These are phyloP conservation scores for Phainopepla nitens DNA, from an alignment of 2,113 vertebrate genomes.

Conservation along the genomic window DNA sequence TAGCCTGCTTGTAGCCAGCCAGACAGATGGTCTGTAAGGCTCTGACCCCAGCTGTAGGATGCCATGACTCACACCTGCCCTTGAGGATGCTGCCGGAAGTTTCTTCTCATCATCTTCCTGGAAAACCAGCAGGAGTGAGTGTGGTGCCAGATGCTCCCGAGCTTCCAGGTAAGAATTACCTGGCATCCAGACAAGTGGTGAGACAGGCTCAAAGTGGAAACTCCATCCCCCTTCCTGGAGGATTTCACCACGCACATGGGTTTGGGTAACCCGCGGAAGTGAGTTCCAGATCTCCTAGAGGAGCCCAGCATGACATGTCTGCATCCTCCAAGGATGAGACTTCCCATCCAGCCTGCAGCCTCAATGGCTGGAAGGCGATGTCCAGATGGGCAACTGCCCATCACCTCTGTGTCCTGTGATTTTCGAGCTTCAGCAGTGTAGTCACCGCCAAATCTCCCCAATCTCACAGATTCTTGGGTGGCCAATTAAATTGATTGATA, in stretches of 20 bases:
- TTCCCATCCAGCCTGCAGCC: neutral
- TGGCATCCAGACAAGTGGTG: constrained; percentile 14
- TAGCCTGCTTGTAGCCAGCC: neutral
- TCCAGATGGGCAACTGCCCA: neutral
- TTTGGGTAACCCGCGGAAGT: rapidly evolving
- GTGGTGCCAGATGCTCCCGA: neutral
- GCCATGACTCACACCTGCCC: constrained; percentile 27
- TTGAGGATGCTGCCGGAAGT: neutral
- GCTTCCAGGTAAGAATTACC: constrained; percentile 48
- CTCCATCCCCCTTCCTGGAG: neutral
- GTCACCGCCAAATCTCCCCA: neutral
- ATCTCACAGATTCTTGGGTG: neutral
- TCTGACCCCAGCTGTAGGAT: constrained; percentile 6
- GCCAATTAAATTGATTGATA: neutral
- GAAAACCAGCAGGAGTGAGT: constrained; percentile 30
- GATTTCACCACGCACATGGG: neutral
- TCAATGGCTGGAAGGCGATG: neutral
- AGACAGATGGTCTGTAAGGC: neutral
- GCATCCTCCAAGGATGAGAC: neutral
- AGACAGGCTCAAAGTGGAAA: neutral
- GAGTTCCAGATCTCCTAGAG: rapidly evolving
- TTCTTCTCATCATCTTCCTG: constrained; percentile 26
- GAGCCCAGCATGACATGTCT: neutral
- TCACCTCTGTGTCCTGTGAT: neutral
- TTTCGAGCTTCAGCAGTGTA: neutral